phyloP scores from a whole-genome alignment of 2,888 invertebrate genomes.

The Drosophila putrida region DNA sequence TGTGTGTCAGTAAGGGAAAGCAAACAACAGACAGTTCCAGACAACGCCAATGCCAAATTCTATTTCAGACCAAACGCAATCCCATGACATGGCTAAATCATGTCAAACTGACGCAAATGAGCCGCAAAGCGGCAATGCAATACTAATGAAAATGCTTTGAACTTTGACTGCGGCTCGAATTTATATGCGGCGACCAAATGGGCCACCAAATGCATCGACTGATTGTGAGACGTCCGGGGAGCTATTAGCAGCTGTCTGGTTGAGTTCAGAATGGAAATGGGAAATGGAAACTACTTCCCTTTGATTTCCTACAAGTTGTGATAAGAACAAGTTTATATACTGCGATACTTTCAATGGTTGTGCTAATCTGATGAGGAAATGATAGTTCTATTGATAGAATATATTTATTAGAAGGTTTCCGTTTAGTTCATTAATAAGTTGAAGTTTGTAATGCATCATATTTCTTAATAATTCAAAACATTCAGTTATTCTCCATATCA shows the following conservation, averaged over 20 bases:
- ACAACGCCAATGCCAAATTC: conserved; percentile 47
- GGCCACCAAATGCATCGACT: conserved; percentile 9
- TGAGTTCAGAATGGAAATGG: conserved; percentile 1
- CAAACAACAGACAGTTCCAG: background rate
- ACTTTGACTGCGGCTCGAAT: conserved; percentile 66
- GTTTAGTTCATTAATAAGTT: background rate
- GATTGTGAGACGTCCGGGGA: conserved; percentile 8
- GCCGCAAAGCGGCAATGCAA: conserved; percentile 35
- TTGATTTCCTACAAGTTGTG: background rate
- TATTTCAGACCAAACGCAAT: conserved; percentile 29
- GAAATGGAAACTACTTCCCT: background rate
- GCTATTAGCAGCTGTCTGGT: conserved; percentile 19
- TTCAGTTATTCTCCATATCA: too few species aligned
- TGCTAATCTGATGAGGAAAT: background rate
- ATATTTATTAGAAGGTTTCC: background rate
- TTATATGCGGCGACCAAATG: conserved; percentile 25
- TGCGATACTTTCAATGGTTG: background rate
- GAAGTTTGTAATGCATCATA: background rate
- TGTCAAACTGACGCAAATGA: conserved; percentile 61
- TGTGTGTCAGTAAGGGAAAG: conserved; percentile 63
- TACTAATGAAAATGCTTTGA: conserved; percentile 60
- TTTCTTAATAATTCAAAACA: too few species aligned
- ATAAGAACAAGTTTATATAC: background rate
- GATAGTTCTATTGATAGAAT: background rate
- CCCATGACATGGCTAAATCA: conserved; percentile 60